Evolutionary conservation across 2,797 vertebrate species (phyloP), one percentile per base, ranked within the genome.

Genomic region (Astyanax mexicanus): DNA sequence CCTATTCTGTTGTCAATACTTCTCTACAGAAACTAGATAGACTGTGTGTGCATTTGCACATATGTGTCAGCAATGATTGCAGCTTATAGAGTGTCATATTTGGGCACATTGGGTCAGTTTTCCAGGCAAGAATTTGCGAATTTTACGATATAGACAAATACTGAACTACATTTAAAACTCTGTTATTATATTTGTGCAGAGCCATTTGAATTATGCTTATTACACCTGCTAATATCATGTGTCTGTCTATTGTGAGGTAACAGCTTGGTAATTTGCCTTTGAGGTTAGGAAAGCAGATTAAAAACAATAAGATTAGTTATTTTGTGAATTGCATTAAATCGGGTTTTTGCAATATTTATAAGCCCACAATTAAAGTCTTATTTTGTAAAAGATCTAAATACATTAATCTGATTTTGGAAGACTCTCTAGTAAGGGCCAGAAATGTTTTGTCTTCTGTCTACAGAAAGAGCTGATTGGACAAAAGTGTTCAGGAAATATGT

Each of bases 351-450:
- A 60, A 60, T 57, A 35, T 32, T 32, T 37, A 37, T 17, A 60
- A 37, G 3, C 32, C 7, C 27, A 19, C 60, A 19, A 37, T 60
- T 60, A 19, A 57, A 58, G 7, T 60, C 17, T 17, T 9, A 60
- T 60, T 60, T 60, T 60, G 57, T 35, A 55, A 58, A 58, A 17
- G n/a, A n/a, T 57, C 32, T 57, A 60, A 60, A 57, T 35, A 35
- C 29, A 3, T 35, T 17, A 58, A 8, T 58, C 29, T 37, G 57
- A 11, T 60, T 37, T 58, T 60, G 57, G 8, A 17, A 32, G 3
- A 2, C 15, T 27, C 54, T 58, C 13, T 58, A 9, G 35, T n/a
- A n/a, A 35, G 29, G 58, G 27, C 7, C 55, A 58, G 17, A 58
- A 58, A 29, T 5, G 27, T 25, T 51, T n/a, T 17, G 13, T n/a